Evolutionary conservation across 2,888 invertebrate species (phyloP).

Genomic region (Cantharis nigra): DNA sequence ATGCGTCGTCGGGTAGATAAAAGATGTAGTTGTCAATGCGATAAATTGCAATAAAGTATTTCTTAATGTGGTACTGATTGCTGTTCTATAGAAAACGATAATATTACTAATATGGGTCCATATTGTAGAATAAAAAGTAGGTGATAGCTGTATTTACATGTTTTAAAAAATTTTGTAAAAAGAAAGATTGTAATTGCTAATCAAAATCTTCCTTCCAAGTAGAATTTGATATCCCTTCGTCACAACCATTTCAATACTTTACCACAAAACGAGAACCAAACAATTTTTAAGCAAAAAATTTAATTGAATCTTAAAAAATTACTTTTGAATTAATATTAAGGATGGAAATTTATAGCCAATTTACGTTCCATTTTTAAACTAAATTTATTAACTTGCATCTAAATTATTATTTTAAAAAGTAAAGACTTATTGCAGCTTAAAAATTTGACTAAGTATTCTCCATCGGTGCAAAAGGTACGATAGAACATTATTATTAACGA

Average conservation of each 20-base stretch:
- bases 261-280: background rate
- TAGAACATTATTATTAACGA: background rate
- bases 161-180: background rate
- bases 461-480: background rate
- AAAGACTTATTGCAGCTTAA: background rate
- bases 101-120: conserved; percentile 18
- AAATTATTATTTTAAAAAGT: background rate
- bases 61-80: background rate
- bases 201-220: background rate
- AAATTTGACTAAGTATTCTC: background rate
- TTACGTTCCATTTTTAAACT: background rate
- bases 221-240: background rate
- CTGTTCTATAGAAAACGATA: background rate
- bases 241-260: background rate
- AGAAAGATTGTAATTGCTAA: background rate
- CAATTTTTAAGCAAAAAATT: background rate
- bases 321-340: background rate
- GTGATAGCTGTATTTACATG: background rate
- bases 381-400: background rate
- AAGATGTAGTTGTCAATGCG: background rate
- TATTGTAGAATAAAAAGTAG: conserved; percentile 2
- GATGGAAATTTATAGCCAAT: background rate
- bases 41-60: background rate
- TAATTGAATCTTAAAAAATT: background rate
- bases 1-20: background rate